A percentile compares a stretch with the other conserved stretches of the same genome.
These are phyloP conservation scores for Epinephelus moara DNA, from an alignment of 2,113 vertebrate species.

Conservation along the genomic window DNA sequence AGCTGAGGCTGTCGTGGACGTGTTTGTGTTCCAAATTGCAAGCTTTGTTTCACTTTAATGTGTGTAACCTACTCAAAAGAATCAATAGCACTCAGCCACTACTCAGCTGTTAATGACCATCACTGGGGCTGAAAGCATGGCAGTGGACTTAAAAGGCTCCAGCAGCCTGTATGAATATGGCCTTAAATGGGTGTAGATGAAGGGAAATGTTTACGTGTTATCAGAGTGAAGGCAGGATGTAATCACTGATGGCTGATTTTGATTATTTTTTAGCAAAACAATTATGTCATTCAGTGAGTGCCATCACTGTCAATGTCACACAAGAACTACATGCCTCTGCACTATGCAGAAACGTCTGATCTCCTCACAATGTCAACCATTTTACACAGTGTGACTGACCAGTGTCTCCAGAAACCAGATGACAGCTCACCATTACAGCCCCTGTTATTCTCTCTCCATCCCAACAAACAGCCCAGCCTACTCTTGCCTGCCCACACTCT, in stretches of 20 bases:
- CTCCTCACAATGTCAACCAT: conserved; percentile 2
- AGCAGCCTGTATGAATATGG: conserved; percentile 24
- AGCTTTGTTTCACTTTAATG: conserved; percentile 1
- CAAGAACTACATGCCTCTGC: conserved; percentile 9
- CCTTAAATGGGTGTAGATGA: conserved; percentile 34
- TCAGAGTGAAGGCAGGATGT: background rate
- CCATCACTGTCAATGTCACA: conserved; percentile 31
- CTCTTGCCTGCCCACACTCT: conserved; percentile 34
- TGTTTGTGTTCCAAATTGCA: conserved; percentile 16
- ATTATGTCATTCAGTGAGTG: conserved; percentile 25
- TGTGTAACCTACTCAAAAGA: background rate
- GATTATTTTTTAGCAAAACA: background rate
- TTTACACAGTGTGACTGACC: conserved; percentile 11
- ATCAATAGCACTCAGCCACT: conserved; percentile 56
- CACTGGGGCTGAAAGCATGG: conserved; percentile 2
- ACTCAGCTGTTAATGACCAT: conserved; percentile 34
- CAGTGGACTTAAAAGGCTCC: conserved; percentile 27
- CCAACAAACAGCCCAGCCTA: conserved; percentile 55
- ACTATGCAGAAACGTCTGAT: conserved; percentile 20
- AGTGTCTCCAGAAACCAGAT: conserved; percentile 9
- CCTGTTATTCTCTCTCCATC: conserved; percentile 41
- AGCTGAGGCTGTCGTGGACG: background rate
- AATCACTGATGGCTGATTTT: background rate
- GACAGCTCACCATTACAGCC: conserved; percentile 28
- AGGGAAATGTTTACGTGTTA: background rate